Evolutionary conservation across 2,888 invertebrate genomes (phyloP), one percentile per base, ranked within the genome.

Genomic region (Dynastes grantii): DNA sequence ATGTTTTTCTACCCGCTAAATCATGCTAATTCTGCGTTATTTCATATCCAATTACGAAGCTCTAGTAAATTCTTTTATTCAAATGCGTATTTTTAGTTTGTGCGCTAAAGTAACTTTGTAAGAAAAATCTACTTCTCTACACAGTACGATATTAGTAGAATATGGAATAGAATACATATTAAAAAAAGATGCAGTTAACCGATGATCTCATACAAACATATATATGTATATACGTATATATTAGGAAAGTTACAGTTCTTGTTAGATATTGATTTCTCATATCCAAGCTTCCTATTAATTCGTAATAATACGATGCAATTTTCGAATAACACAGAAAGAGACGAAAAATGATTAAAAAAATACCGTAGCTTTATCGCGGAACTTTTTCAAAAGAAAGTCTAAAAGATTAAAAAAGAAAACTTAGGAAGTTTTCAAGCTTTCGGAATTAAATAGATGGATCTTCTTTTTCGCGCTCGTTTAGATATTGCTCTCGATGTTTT

Each of bases 21-120:
- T 22, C 53, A 70, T 70, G 70, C 55, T 45, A 49, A 29, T 70
- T 40, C 22, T 70, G 55, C n/a, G 3, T 73, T 73, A 40, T 58
- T 73, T 37, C 13, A 32, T 11, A 53, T 51, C 5, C n/a, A 13
- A 65, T 65, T 40, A 65, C 13, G n/a, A 65, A 65, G 65, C 40
- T 32, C 45, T 65, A 65, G n/a, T 65, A 4, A 37, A 40, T 65
- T 16, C 2, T 22, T 45, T 40, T 37, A 65, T 32, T 65, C n/a
- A 65, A 29, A 40, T 40, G 13, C 37, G 1, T 55, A 65, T 22
- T n/a, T 65, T 32, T 3, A 8, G 16, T n/a, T n/a, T 37, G 22
- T 1, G 22, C 16, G 55, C 55, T 55, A 55, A 55, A 22, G 8
- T n/a, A 2, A n/a, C 3, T 6, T 11, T 55, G 55, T 2, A n/a